phyloP scores from a whole-genome alignment of 2,888 invertebrate genomes.

The Aporophyla lueneburgensis region DNA sequence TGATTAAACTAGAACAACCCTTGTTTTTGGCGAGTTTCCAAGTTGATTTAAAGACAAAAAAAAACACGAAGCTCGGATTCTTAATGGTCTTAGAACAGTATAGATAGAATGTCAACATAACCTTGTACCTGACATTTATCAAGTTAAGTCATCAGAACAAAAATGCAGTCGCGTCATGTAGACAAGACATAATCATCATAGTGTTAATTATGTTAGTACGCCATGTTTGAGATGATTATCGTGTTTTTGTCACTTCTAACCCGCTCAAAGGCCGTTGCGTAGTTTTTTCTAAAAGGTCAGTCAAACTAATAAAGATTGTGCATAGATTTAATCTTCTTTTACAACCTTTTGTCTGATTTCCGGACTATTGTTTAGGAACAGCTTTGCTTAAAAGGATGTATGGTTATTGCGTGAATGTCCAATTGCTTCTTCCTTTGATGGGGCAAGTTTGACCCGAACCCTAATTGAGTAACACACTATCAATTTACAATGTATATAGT shows the following conservation, averaged over 20 bases:
- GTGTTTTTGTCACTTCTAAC: constrained; percentile 39
- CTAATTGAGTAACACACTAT: no score
- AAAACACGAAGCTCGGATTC: neutral
- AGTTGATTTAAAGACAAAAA: neutral
- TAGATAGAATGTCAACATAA: constrained; percentile 35
- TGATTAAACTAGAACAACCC: neutral
- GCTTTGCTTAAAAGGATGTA: constrained; percentile 17
- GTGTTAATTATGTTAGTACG: constrained; percentile 55
- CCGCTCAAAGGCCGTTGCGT: constrained; percentile 17
- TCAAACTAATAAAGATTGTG: constrained; percentile 27
- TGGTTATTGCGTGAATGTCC: neutral
- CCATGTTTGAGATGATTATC: constrained; percentile 46
- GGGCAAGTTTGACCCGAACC: neutral
- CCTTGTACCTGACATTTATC: constrained; percentile 64
- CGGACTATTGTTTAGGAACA: constrained; percentile 40
- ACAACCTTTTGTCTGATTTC: constrained; percentile 42
- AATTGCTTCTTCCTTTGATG: constrained; percentile 19
- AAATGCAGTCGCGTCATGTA: constrained; percentile 41
- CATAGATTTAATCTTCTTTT: constrained; percentile 39
- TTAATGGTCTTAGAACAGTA: constrained; percentile 21
- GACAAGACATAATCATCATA: constrained; percentile 23
- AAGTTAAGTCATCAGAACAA: constrained; percentile 46
- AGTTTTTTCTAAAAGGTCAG: constrained; percentile 41
- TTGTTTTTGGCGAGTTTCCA: no score
- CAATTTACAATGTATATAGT: no score